Base-by-base conservation (phyloP, 2,888 invertebrate species). In the Chirona hameri region DNA sequence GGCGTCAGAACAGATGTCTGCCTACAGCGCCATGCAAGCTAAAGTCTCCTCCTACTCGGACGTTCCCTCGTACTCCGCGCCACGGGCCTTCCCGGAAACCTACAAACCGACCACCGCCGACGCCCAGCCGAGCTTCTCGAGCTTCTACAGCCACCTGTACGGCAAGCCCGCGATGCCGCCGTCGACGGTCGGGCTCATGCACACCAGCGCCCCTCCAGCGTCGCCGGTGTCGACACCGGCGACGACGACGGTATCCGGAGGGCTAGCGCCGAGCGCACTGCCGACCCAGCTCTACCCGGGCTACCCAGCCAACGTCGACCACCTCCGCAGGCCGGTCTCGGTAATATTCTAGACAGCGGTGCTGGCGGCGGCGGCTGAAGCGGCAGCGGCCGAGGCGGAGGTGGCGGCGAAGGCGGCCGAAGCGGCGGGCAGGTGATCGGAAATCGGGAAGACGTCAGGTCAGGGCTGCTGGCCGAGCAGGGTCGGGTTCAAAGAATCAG, bases 221-320 rank as follows among this genome's bases (percentile, higher is more conserved):
- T n/a, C n/a, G n/a, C n/a, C n/a, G n/a, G n/a, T n/a, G n/a, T 48
- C 48, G 48, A 48, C 82, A 80, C 83, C 72, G 83, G 92, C 92
- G 85, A 92, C 93, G 87, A 91, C 91, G 90, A 91, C 91, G 55
- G 93, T 93, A n/a, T 93, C 92, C 0, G 93, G 93, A 0, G 93
- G 93, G 0, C 93, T 93, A 0, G 93, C 93, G 0, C 91, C 92
- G 0, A 91, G 82, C 55, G 82, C 91, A 2, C 92, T 93, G 86
- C 84, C 83, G 60, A 83, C 84, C 82, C 85, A 85, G 55, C 84
- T 85, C 52, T 94, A 94, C 89, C 93, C 94, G 39, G 94, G 94
- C 83, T 94, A 94, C 88, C 94, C 94, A 87, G 94, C 94, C 88
- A 90, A 94, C 86, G 94, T 93, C 29, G 92, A 93, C 86, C 93